A percentile compares a stretch with the other conserved stretches of the same genome.
Evolutionary conservation across 2,888 invertebrate genomes (phyloP).

Genomic region (Eugnorisma glareosa): DNA sequence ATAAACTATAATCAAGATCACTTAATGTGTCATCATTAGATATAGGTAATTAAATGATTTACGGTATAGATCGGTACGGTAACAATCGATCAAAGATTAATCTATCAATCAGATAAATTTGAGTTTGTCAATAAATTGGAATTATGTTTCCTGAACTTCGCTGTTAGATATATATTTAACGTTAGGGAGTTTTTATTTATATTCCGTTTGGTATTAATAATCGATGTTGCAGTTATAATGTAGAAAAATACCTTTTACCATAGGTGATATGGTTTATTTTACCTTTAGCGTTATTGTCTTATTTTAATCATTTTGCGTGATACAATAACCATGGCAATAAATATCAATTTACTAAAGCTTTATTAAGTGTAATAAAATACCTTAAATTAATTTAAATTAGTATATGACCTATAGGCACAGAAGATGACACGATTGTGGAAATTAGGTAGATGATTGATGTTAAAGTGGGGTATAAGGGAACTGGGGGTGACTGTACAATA

Average conservation of each 20-base stretch:
- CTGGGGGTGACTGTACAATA: neutral
- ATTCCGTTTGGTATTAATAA: conserved; percentile 8
- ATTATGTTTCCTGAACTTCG: conserved; percentile 36
- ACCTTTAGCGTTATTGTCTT: neutral
- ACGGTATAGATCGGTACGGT: conserved; percentile 26
- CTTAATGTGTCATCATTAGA: conserved; percentile 30
- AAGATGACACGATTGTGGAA: neutral
- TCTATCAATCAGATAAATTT: conserved; percentile 54
- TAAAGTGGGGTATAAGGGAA: neutral
- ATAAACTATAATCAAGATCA: conserved; percentile 20
- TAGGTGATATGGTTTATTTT: neutral
- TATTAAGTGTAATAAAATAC: neutral
- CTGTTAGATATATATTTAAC: conserved; percentile 34
- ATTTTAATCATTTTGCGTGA: neutral
- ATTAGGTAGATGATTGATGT: neutral
- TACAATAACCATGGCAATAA: neutral
- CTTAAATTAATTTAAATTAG: neutral
- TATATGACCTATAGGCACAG: neutral
- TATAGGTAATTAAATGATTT: conserved; percentile 52
- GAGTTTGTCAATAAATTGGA: conserved; percentile 52
- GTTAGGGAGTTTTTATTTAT: conserved; percentile 5
- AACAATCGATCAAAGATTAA: conserved; percentile 46
- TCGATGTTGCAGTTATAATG: neutral
- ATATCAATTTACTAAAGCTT: neutral
- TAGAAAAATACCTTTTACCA: neutral